phyloP scores from a whole-genome alignment of 1,140 invertebrate genomes.

The Papilio xuthus region DNA sequence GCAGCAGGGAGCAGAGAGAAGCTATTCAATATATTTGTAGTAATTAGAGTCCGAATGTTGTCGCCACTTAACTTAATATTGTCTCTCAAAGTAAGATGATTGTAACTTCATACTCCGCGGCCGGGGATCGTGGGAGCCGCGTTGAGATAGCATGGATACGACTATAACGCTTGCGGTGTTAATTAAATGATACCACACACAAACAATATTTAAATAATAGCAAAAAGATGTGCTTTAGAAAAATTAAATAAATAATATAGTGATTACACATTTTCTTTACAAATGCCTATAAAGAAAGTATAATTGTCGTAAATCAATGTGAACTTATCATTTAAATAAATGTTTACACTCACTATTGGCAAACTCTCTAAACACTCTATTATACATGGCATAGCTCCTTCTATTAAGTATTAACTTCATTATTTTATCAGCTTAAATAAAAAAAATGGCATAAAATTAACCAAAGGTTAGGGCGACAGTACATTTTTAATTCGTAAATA shows the following conservation, averaged over 20 bases:
- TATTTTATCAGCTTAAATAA: too few species aligned
- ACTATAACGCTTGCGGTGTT: background rate
- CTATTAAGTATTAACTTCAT: background rate
- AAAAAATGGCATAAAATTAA: too few species aligned
- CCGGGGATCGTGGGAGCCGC: constrained; percentile 34
- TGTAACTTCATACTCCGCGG: constrained; percentile 38
- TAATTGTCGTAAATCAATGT: too few species aligned
- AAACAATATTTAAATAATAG: too few species aligned
- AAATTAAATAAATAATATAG: background rate
- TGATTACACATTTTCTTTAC: too few species aligned
- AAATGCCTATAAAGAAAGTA: too few species aligned
- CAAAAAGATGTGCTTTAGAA: too few species aligned
- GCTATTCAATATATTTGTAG: constrained; percentile 26
- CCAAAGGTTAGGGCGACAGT: too few species aligned
- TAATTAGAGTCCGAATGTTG: constrained; percentile 9
- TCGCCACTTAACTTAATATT: constrained; percentile 26
- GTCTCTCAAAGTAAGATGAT: constrained; percentile 25
- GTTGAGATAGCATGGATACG: constrained; percentile 36
- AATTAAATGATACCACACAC: background rate
- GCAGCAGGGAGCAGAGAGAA: background rate
- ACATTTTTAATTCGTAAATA: too few species aligned
- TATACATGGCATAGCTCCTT: background rate
- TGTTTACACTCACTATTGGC: too few species aligned
- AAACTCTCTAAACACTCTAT: too few species aligned
- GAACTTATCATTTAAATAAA: too few species aligned